Conservation (phyloP, 2,113 vertebrate genomes). For the Peromyscus polionotus region DNA sequence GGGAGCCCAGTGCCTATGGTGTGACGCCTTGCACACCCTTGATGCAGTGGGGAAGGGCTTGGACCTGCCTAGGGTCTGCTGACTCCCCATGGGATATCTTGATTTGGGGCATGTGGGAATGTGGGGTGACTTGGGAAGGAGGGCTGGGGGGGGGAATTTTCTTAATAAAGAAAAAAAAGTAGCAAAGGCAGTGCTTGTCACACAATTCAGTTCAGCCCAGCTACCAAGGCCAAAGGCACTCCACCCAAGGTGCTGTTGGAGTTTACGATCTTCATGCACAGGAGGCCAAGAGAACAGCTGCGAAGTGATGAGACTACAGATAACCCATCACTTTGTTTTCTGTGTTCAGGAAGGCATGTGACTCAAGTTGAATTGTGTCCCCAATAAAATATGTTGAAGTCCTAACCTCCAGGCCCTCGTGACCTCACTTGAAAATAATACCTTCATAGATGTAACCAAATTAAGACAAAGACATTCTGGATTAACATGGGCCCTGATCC, state of each 20-base stretch:
- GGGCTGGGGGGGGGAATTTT: no score
- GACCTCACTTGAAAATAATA: conserved; percentile 52
- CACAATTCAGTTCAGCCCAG: neutral
- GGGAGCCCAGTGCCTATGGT: no score
- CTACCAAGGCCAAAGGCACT: neutral
- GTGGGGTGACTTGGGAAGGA: no score
- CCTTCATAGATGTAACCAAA: conserved; percentile 45
- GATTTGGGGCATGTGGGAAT: no score
- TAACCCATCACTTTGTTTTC: neutral
- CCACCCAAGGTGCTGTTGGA: neutral
- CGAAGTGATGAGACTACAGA: neutral
- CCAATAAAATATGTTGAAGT: neutral
- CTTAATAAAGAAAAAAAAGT: neutral
- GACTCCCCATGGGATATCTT: no score
- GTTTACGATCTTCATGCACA: neutral
- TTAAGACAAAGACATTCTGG: conserved; percentile 12
- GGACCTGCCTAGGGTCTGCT: no score
- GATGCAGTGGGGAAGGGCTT: no score
- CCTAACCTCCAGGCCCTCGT: neutral
- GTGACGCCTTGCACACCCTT: no score
- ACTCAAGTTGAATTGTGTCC: neutral
- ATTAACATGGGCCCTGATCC: neutral
- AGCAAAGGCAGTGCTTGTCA: neutral
- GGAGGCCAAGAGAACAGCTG: neutral
- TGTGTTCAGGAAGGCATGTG: neutral